Evolutionary conservation across 1,140 invertebrate species (phyloP), one percentile per base, ranked within the genome.

Genomic region (Condylostylus longicornis): DNA sequence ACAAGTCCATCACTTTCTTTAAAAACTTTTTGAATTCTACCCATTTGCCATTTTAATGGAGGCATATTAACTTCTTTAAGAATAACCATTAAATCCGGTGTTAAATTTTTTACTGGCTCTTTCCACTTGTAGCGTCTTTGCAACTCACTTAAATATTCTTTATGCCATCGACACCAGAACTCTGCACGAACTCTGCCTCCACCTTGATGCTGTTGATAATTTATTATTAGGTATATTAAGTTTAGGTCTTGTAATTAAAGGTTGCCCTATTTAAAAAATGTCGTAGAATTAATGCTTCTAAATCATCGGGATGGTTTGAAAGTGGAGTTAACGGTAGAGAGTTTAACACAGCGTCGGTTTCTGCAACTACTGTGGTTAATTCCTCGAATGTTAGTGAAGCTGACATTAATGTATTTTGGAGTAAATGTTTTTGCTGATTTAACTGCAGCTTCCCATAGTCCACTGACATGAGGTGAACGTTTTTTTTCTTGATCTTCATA

Each of bases 241-340:
- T 27, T 55, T 45, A 15, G 42, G 37, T 6, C 46, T 2, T 2
- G 46, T 32, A 7, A 32, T 47, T 17, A n/a, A 57, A 10, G 2
- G 52, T 44, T 10, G 42, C 29, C 6, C 51, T 54, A 38, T 50
- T 58, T 2, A 58, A 30, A 38, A 54, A 58, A 50, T 61, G 55
- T 7, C 49, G 50, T 7, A 56, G 53, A 12, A 54, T 54, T 3
- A 57, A 32, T 9, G 43, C 31, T 12, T 13, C 18, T 0, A 46
- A 32, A 35, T 55, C 51, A 15, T 40, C 35, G 8, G 48, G 43
- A 33, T 54, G 28, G 12, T 43, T 40, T 18, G 47, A 48, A 1
- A 58, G 17, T 14, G 45, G 37, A 7, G 40, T 43, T 3, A 36
- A 35, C 9, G 51, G 49, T n/a, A 47, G 12, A 9, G 42, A 48